These are phyloP conservation scores for Microcebus jonahi DNA, from an alignment of 2,113 vertebrate species.

Conservation along the genomic window DNA sequence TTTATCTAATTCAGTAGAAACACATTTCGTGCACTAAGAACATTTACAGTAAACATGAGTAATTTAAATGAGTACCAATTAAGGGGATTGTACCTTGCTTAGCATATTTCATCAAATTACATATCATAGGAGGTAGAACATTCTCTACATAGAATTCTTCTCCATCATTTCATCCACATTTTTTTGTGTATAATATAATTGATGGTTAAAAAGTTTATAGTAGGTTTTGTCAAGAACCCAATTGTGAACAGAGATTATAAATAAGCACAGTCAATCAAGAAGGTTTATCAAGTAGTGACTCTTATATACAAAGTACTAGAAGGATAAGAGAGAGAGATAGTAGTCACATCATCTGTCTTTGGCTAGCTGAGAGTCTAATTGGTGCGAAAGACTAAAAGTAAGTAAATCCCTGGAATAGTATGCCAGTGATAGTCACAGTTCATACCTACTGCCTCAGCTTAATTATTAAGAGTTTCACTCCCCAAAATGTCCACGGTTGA, in stretches of 20 bases:
- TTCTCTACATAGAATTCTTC: conserved; percentile 43
- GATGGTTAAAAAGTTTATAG: conserved; percentile 48
- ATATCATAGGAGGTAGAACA: conserved; percentile 47
- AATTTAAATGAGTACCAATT: conserved; percentile 75
- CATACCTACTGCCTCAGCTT: too few relatives aligned
- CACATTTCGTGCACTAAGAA: conserved; percentile 64
- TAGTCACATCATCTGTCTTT: not conserved
- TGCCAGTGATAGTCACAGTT: not conserved
- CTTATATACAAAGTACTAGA: not conserved
- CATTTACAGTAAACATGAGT: conserved; percentile 77
- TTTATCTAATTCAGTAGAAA: conserved; percentile 51
- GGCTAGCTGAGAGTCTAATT: not conserved
- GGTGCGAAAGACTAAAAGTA: not conserved
- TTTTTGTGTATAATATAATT: conserved; percentile 41
- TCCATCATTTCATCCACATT: conserved; percentile 43
- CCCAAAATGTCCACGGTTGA: not conserved
- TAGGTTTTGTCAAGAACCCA: conserved; percentile 43
- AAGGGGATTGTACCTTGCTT: conserved; percentile 67
- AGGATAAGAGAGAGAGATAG: not conserved
- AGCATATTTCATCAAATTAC: conserved; percentile 67
- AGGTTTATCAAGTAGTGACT: not conserved
- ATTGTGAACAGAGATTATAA: conserved; percentile 54
- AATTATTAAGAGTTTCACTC: not conserved
- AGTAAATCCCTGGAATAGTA: not conserved
- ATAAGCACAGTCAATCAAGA: conserved; percentile 48